Evolutionary conservation across 2,888 invertebrate species (phyloP).

Genomic region (Macrophya alboannulata): DNA sequence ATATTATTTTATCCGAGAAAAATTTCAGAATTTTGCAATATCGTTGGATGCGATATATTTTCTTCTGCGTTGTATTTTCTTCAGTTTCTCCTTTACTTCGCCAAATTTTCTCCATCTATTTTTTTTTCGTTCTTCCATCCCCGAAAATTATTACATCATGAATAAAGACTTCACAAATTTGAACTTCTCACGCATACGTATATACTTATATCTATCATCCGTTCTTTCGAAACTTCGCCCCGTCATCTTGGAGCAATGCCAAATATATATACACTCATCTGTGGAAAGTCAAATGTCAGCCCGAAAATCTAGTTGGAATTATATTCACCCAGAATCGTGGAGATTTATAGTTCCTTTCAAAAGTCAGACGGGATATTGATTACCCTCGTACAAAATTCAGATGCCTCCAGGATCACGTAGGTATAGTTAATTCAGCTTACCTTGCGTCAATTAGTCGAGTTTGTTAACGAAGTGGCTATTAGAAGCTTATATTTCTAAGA

Average conservation of each 20-base stretch:
- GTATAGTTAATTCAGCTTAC: background rate
- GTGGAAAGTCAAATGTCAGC: background rate
- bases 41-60: background rate
- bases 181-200: background rate
- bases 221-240: background rate
- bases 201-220: background rate
- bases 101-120: background rate
- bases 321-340: background rate
- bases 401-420: background rate
- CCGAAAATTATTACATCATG: background rate
- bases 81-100: background rate
- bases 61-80: background rate
- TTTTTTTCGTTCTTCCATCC: background rate
- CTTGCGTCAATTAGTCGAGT: constrained; percentile 27
- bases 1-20: background rate
- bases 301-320: background rate
- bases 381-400: constrained; percentile 13
- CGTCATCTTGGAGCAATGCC: background rate
- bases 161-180: too few relatives aligned
- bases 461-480: background rate
- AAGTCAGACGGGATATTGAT: constrained; percentile 10
- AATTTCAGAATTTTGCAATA: background rate
- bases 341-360: background rate
- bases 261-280: background rate
- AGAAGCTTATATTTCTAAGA: background rate